Evolutionary conservation across 2,888 invertebrate genomes (phyloP).

Genomic region (Chalcosyrphus nemorum): DNA sequence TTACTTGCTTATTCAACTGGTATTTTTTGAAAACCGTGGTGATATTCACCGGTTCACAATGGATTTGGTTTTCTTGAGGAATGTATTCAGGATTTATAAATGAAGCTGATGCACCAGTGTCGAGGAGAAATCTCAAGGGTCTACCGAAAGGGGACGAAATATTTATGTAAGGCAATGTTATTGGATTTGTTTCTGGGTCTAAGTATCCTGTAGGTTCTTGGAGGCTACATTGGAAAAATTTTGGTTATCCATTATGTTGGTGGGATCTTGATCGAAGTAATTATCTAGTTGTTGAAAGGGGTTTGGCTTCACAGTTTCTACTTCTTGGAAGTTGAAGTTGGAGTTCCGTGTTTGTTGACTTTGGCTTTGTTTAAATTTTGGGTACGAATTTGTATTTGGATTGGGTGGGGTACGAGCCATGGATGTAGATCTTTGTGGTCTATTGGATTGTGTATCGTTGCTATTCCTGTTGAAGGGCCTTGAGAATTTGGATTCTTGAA

Average conservation of each 20-base stretch:
- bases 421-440: background rate
- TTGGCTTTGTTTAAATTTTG: slow-evolving; percentile 1
- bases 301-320: background rate
- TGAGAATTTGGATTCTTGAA: too few species aligned
- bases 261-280: background rate
- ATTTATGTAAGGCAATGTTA: background rate
- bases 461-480: too few species aligned
- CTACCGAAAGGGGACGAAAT: background rate
- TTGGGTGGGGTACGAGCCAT: background rate
- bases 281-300: slow-evolving; percentile 11
- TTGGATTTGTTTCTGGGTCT: background rate
- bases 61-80: background rate
- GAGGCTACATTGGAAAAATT: slow-evolving; percentile 31
- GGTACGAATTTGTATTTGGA: background rate
- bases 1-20: slow-evolving; percentile 1
- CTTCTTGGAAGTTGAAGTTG: slow-evolving; percentile 37
- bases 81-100: background rate
- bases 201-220: slow-evolving; percentile 28
- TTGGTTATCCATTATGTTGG: background rate
- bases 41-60: slow-evolving; percentile 1
- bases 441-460: background rate
- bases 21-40: slow-evolving; percentile 19
- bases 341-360: slow-evolving; percentile 13
- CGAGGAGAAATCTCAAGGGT: background rate
- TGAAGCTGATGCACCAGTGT: background rate